Conservation (phyloP, 2,797 vertebrate genomes). For the Luscinia luscinia region DNA sequence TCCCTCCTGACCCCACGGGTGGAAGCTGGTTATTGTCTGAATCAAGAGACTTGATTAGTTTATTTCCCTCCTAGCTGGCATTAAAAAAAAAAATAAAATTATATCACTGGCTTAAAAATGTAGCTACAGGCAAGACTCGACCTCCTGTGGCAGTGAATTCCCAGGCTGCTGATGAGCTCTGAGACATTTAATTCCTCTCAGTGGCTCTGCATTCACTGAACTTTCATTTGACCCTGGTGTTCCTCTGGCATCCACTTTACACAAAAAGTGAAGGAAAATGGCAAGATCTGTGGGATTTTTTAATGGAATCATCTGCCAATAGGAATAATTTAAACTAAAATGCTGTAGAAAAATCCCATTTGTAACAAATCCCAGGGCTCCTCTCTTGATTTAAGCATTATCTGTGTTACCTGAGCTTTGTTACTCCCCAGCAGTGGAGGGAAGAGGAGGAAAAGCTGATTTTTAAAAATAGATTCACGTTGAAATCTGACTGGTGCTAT, state of each 20-base stretch:
- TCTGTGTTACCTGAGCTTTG: neutral
- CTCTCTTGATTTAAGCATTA: neutral
- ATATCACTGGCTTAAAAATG: conserved; percentile 1
- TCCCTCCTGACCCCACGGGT: neutral
- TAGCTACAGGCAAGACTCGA: neutral
- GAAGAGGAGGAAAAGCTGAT: neutral
- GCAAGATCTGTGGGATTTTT: neutral
- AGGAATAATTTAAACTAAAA: neutral
- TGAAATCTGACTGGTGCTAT: neutral
- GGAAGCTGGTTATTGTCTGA: neutral
- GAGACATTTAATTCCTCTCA: neutral
- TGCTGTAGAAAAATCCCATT: neutral
- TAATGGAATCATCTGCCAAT: neutral
- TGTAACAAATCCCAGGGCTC: neutral
- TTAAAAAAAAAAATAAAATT: conserved; percentile 21
- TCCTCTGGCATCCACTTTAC: neutral
- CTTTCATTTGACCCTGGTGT: neutral
- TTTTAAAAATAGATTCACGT: neutral
- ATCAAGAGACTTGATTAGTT: conserved; percentile 13
- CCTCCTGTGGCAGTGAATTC: conserved; percentile 26
- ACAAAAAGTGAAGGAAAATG: neutral
- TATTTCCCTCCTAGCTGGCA: neutral
- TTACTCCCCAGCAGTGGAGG: neutral
- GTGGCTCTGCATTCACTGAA: neutral
- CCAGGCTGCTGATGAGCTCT: neutral